Evolutionary conservation across 2,113 vertebrate genomes (phyloP), one percentile per base, ranked within the genome.

Genomic region (Scytalopus superciliaris): DNA sequence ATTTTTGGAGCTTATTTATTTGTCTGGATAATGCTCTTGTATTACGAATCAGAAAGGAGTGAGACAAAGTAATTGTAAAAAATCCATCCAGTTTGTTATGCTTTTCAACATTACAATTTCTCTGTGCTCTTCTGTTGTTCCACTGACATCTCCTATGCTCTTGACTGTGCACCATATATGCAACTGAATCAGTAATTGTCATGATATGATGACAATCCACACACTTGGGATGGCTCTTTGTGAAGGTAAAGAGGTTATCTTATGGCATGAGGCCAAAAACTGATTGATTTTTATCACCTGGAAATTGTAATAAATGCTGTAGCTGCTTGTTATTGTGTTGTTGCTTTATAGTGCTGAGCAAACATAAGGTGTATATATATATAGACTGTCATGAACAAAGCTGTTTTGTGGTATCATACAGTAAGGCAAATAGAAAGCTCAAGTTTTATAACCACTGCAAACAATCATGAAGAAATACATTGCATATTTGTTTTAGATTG

Each of bases 341-440:
- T 64, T 79, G 60, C 50, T 94, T 87, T 64, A 76, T 8, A 53
- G 15, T 17, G 10, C 74, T 84, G 49, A 76, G 52, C 44, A 81
- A 95, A 89, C 22, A 31, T 23, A 14, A 81, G 28, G 23, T 74
- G 21, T 67, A 52, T 70, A 84, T 86, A 84, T 86, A 78, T 31
- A 33, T 0, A 72, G 31, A 47, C 35, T 50, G 66, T 22, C 6
- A 1, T 12, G 62, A 64, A 62, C 30, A 73, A 72, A 89, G 78
- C 28, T 40, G 14, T 3, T 74, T n/a, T 47, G 47, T 69, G 70
- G 19, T 82, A 31, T 52, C 75, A 18, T 31, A 39, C 14, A 31
- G 45, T 30, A 50, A 57, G 40, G 50, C 59, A 93, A 78, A 62
- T 4, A 82, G 39, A 73, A 73, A 85, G 40, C n/a, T 27, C 33